phyloP scores from a whole-genome alignment of 37 sponge, comb jelly and placozoan genomes.

The Cliona cf. orientalis region DNA sequence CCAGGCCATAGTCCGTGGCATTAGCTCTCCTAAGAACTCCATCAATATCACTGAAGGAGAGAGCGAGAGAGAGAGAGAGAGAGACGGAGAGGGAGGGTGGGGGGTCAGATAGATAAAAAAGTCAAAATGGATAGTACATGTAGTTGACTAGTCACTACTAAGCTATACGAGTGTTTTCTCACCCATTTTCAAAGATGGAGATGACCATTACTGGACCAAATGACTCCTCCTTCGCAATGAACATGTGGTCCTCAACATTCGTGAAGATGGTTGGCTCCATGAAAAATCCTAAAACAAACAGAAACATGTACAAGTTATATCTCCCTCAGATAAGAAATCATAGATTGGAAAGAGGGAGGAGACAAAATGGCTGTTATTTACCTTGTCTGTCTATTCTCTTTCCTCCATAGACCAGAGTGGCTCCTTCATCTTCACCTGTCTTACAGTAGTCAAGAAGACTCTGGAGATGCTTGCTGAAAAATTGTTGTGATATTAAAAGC shows the following conservation, averaged over 20 bases:
- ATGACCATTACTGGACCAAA: conserved; percentile 95
- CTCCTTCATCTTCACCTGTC: conserved; percentile 85
- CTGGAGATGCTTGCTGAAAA: conserved; percentile 74
- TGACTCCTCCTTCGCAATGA: conserved; percentile 85
- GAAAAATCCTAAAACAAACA: conserved; percentile 70
- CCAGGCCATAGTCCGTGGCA: conserved; percentile 91
- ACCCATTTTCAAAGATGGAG: conserved; percentile 90
- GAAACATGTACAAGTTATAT: neutral
- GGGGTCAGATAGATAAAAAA: too few relatives aligned
- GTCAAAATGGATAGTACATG: too few relatives aligned
- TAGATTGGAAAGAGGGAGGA: too few relatives aligned
- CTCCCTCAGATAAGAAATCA: too few relatives aligned
- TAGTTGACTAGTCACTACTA: too few relatives aligned
- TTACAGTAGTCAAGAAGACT: conserved; percentile 82
- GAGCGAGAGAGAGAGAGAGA: too few relatives aligned
- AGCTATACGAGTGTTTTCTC: neutral
- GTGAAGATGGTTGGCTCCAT: conserved; percentile 93
- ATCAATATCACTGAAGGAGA: conserved; percentile 73
- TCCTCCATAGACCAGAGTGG: conserved; percentile 90
- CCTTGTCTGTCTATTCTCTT: conserved; percentile 80
- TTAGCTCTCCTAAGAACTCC: conserved; percentile 88
- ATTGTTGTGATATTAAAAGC: too few relatives aligned
- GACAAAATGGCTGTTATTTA: too few relatives aligned
- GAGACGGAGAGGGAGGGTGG: too few relatives aligned
- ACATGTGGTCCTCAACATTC: conserved; percentile 85